Percentiles rank a stretch among this genome's conserved stretches.
These are phyloP conservation scores for Spilosoma lubricipeda DNA, from an alignment of 2,888 invertebrate genomes.

Conservation along the genomic window DNA sequence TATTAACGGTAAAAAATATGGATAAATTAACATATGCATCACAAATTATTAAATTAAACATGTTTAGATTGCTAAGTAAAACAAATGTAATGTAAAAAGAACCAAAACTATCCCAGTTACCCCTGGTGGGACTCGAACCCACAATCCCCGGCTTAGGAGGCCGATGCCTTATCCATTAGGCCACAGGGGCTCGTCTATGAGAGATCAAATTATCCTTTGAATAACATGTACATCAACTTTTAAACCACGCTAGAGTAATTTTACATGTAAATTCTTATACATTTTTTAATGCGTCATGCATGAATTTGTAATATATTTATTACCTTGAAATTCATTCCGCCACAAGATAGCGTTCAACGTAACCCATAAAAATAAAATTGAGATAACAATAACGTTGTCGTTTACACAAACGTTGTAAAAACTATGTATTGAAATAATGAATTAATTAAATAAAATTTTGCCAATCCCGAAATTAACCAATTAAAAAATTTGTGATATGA, in stretches of 20 bases:
- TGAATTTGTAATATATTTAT: not conserved
- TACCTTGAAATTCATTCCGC: not conserved
- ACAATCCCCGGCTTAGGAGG: conserved; percentile 92
- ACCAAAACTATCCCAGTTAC: conserved; percentile 66
- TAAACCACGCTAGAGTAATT: no score
- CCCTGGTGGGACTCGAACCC: conserved; percentile 92
- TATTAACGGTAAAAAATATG: no score
- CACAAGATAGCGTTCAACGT: not conserved
- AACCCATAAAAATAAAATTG: not conserved
- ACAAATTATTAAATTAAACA: not conserved
- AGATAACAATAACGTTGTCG: not conserved
- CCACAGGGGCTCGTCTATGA: conserved; percentile 87
- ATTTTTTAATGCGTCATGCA: no score
- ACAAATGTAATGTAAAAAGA: not conserved
- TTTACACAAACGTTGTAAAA: no score
- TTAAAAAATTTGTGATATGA: no score
- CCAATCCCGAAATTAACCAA: no score
- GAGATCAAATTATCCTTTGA: not conserved
- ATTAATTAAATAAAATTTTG: no score
- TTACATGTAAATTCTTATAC: no score
- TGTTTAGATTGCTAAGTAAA: not conserved
- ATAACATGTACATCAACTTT: not conserved
- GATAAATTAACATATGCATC: not conserved
- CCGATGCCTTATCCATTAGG: conserved; percentile 93
- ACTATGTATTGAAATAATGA: no score